Base-by-base conservation (phyloP, 2,888 invertebrate species). In the Euclidia mi region DNA sequence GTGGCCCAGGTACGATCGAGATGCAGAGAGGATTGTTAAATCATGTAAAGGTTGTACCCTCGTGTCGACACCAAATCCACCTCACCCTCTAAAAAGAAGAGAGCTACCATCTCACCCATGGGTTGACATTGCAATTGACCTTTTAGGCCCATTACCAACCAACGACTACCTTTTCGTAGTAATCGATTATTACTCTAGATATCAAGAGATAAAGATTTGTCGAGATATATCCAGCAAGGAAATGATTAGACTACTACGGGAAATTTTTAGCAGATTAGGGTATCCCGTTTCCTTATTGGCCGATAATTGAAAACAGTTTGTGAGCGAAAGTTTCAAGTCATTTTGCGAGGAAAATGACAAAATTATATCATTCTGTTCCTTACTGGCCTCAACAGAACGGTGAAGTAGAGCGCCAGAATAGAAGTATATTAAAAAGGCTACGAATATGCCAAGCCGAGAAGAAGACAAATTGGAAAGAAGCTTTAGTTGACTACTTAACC, bases 321-420 rank as follows among this genome's bases (percentile, higher is more conserved):
- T 40, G 0, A 72, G 70, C 15, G 56, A 55, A 4, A 70, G 70
- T n/a, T 76, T 77, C 17, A 65, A 66, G 20, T 2, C 12, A 3
- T 76, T 49, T 12, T 1, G 57, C 68, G 6, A 41, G 37, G 2
- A 48, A 63, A 10, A 71, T 74, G 2, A 55, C n/a, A 37, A 37
- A 3, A 2, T 1, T 37, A 2, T 6, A 9, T 17, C 1, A 37
- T 15, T 6, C 37, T 10, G 9, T 37, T 6, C 17, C 17, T 4
- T 17, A 74, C 20, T 73, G 65, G 65, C 75, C 78, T 1, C 75
- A 78, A 55, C 61, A 63, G 32, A 76, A 78, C 40, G 72, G 74
- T 0, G 71, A 76, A 40, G 73, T 75, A 0, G 75, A 77, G 18
- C 43, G 74, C 0, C 73, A 73, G 28, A 75, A 77, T 20, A 15